Evolutionary conservation across 2,797 vertebrate species (phyloP).

Genomic region (Xenentodon cancila): DNA sequence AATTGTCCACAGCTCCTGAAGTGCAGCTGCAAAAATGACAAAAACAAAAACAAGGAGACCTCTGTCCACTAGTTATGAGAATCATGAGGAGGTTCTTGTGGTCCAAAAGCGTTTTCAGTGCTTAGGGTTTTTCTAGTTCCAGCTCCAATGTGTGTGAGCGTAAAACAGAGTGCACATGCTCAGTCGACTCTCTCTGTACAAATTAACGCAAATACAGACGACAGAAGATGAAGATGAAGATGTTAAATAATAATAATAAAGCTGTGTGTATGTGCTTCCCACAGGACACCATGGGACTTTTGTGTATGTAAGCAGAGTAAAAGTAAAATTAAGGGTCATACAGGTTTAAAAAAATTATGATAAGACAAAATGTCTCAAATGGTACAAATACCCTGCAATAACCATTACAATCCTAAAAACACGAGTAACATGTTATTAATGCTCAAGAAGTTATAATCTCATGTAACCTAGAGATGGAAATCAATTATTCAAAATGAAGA

Average conservation of each 20-base stretch:
- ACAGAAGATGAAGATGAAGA: constrained; percentile 13
- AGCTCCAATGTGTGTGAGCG: neutral
- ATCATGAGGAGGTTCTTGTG: neutral
- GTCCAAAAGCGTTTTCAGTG: neutral
- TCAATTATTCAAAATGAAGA: constrained; percentile 70
- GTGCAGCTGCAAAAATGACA: too few species aligned
- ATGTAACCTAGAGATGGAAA: constrained; percentile 60
- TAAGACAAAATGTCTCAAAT: constrained; percentile 45
- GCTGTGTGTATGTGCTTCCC: too few species aligned
- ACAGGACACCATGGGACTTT: constrained; percentile 67
- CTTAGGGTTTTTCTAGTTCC: neutral
- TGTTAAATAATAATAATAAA: too few species aligned
- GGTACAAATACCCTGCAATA: constrained; percentile 79
- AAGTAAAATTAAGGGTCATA: constrained; percentile 38
- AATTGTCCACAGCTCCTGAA: too few species aligned
- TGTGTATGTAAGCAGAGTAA: constrained; percentile 66
- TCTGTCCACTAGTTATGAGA: too few species aligned
- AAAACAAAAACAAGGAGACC: too few species aligned
- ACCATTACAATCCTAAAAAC: constrained; percentile 78
- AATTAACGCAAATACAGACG: neutral
- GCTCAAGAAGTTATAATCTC: constrained; percentile 74
- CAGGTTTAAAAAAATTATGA: constrained; percentile 53
- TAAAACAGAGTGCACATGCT: constrained; percentile 37
- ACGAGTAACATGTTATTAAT: constrained; percentile 76
- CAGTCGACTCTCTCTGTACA: constrained; percentile 20